These are phyloP conservation scores for Meteorus cinctellus DNA, from an alignment of 2,888 invertebrate species.

Conservation along the genomic window DNA sequence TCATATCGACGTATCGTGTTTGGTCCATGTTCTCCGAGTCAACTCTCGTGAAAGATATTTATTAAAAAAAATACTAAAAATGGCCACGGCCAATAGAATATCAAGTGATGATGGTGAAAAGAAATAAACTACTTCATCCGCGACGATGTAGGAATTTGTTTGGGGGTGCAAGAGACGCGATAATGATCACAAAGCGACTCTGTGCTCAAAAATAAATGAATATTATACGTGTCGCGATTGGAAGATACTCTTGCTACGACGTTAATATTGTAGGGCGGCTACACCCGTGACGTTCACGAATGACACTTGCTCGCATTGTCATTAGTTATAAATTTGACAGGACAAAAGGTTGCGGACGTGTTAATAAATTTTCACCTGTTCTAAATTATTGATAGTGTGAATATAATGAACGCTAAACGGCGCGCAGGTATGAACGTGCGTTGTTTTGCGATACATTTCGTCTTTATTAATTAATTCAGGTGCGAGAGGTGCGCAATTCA, in stretches of 20 bases:
- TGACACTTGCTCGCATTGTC: constrained; percentile 37
- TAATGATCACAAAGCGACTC: not conserved
- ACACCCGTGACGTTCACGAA: constrained; percentile 38
- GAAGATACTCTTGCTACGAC: constrained; percentile 6
- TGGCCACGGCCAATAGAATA: constrained; percentile 39
- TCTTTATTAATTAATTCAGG: constrained; percentile 29
- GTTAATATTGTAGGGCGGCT: constrained; percentile 37
- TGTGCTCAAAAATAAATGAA: constrained; percentile 2
- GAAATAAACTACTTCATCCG: not conserved
- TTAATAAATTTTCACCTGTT: constrained; percentile 24
- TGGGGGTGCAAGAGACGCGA: not conserved
- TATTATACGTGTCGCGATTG: not conserved
- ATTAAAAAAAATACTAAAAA: constrained; percentile 30
- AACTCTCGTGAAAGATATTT: constrained; percentile 19
- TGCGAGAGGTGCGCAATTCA: constrained; percentile 19
- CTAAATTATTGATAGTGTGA: constrained; percentile 6
- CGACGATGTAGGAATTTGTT: constrained; percentile 3
- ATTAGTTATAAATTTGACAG: constrained; percentile 31
- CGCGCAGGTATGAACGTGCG: constrained; percentile 27
- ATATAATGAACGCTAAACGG: constrained; percentile 34
- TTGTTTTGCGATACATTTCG: constrained; percentile 36
- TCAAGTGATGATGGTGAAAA: not conserved
- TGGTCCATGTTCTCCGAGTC: constrained; percentile 41
- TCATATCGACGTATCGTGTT: constrained; percentile 65
- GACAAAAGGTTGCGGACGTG: not conserved